Evolutionary conservation across 2,888 invertebrate species (phyloP).

Genomic region (Ormyrus labotus): DNA sequence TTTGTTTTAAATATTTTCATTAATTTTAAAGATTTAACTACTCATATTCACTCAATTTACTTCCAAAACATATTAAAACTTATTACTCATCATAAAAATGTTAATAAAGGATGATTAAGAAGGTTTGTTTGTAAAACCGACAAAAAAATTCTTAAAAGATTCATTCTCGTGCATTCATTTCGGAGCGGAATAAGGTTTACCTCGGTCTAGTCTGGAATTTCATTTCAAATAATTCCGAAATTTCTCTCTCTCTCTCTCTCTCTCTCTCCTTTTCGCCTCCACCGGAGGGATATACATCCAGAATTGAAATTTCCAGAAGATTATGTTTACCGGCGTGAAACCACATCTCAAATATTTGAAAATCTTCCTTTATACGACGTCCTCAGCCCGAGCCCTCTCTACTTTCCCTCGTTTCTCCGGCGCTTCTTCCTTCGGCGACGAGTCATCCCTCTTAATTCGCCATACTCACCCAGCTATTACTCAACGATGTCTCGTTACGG

Average conservation of each 20-base stretch:
- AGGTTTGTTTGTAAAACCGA: no score
- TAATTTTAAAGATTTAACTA: no score
- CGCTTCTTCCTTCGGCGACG: not conserved
- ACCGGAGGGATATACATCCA: conserved; percentile 3
- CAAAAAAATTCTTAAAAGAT: no score
- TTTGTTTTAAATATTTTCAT: no score
- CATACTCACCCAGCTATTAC: conserved; percentile 29
- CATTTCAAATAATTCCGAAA: not conserved
- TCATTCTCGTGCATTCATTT: no score
- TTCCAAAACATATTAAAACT: no score
- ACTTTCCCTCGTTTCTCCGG: not conserved
- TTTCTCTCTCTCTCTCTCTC: conserved; percentile 8
- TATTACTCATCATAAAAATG: no score
- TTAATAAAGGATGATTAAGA: no score
- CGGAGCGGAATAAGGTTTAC: not conserved
- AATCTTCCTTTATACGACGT: conserved; percentile 3
- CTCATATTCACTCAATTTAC: no score
- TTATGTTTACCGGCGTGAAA: conserved; percentile 36
- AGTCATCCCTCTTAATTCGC: conserved; percentile 35
- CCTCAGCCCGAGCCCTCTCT: not conserved
- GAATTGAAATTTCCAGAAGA: conserved; percentile 19
- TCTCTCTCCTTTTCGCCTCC: not conserved
- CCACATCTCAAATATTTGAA: conserved; percentile 39
- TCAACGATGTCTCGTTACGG: conserved; percentile 31
- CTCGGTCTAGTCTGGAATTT: not conserved